Base-by-base conservation (phyloP, 2,888 invertebrate species). In the Latrodectus hesperus region DNA sequence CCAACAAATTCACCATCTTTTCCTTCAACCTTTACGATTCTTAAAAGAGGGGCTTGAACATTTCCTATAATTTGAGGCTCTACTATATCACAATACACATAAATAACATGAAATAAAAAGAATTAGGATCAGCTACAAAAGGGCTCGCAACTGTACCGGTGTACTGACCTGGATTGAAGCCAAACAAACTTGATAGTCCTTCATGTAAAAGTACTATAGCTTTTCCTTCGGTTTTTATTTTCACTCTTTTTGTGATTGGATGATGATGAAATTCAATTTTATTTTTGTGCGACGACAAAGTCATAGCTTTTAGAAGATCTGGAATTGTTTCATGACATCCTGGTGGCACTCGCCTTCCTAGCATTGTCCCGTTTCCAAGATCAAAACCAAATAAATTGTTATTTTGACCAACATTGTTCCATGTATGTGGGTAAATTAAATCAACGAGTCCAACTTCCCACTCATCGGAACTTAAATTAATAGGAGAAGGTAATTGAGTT, bases 371-470 rank as follows among this genome's bases (percentile, higher is more conserved):
- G 22, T 79, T 55, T 5, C 55, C 55, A 14, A 79, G 8, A 53
- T 70, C 78, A 38, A 79, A 79, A 17, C 71, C 78, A 3, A 79
- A 26, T 26, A 68, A 60, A 53, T 79, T 79, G 53, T 68, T 79
- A 11, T 16, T 17, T 12, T 16, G 14, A n/a, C 65, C 74, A 14
- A 82, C 67, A 68, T 82, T 82, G 52, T 74, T 52, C 73, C 73
- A 87, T 10, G 86, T 84, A 16, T 65, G 78, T 1, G 90, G 90
- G n/a, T 89, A 88, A 9, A 90, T 81, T 26, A 90, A 84, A 81
- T 91, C 90, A 52, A 84, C 81, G 38, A 90, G 60, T 52, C 78
- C 90, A 9, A 90, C 90, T 74, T 89, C 88, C 91, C 91, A 91
- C 11, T 90, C 77, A 9, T 90, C 91, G 5, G 88, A 4, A 4